Base-by-base conservation (phyloP, 1,140 invertebrate genomes). In the Schlechtendalia chinensis region DNA sequence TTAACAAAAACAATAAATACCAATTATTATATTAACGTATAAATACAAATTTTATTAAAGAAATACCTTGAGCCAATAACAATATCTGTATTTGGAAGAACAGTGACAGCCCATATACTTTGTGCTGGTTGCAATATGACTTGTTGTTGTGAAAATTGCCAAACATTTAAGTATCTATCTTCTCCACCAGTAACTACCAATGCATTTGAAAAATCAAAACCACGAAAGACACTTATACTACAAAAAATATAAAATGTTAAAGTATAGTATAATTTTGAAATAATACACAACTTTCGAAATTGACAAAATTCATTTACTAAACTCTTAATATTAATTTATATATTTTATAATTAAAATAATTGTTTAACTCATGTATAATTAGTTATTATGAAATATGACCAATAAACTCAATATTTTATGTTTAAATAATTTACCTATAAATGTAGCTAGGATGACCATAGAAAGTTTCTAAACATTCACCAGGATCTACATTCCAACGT, bases 21-120 rank as follows among this genome's bases (percentile, higher is more conserved):
- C 8, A 39, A 39, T 39, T 39, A 39, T 8, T 4, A 39, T 39
- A 39, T 39, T 39, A 39, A 39, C 32, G 32, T 39, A 39, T 39
- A 39, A 39, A 1, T 67, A 67, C n/a, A 22, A 22, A 67, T 45
- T 16, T 47, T 2, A 45, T 67, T 53, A 71, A 27, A 27, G 32
- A 82, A 82, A 84, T 86, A 90, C 90, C 90, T 91, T 81, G 90
- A 87, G 12, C 95, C 97, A 82, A 93, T 91, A n/a, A 94, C 94
- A 84, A 99, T 90, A 86, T 98, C 96, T 16, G 92, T 92, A 87
- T 98, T 97, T 5, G 87, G 83, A 22, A 98, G 85, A 81, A 91
- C 89, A 77, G 90, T 89, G 0, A 97, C 91, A 67, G 91, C 90
- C 97, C 97, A 99, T 11, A 98, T 91, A 27, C 94, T 95, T 75